Percentiles rank a stretch among this genome's conserved stretches.
Conservation (phyloP, 2,888 invertebrate genomes). For the Eupelmus urozonus region DNA sequence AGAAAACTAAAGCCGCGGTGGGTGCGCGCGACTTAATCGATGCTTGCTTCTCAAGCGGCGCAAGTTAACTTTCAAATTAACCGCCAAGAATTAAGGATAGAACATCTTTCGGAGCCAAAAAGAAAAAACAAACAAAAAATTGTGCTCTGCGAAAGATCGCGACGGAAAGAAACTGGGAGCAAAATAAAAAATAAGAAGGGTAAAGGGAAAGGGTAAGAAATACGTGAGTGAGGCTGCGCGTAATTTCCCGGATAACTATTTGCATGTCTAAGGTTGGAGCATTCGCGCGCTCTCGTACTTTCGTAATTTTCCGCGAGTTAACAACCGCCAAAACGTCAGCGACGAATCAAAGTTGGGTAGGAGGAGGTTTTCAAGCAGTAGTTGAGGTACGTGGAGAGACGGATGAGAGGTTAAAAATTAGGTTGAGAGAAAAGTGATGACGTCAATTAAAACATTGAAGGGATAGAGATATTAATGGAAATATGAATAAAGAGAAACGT, state of each 20-base stretch:
- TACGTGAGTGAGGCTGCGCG: not conserved
- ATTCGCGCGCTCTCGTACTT: conserved; percentile 23
- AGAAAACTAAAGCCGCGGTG: conserved; percentile 33
- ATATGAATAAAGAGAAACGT: too few relatives aligned
- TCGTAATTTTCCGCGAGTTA: conserved; percentile 41
- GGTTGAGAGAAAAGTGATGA: not conserved
- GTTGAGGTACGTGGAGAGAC: too few relatives aligned
- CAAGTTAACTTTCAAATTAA: conserved; percentile 53
- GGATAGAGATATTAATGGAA: too few relatives aligned
- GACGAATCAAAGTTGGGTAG: conserved; percentile 21
- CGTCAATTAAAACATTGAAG: too few relatives aligned
- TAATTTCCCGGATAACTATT: conserved; percentile 49
- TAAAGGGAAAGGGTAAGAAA: not conserved
- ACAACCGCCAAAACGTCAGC: conserved; percentile 38
- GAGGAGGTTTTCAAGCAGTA: not conserved
- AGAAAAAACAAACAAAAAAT: conserved; percentile 3
- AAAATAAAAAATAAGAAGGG: not conserved
- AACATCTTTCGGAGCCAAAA: conserved; percentile 31
- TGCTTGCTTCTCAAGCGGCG: conserved; percentile 37
- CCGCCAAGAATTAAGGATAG: conserved; percentile 44
- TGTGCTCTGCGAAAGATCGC: not conserved
- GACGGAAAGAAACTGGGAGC: not conserved
- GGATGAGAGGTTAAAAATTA: not conserved
- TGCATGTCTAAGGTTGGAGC: conserved; percentile 29
- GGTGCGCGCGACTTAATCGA: conserved; percentile 44